phyloP scores from a whole-genome alignment of 2,888 invertebrate genomes.

The Drosophila incognita region DNA sequence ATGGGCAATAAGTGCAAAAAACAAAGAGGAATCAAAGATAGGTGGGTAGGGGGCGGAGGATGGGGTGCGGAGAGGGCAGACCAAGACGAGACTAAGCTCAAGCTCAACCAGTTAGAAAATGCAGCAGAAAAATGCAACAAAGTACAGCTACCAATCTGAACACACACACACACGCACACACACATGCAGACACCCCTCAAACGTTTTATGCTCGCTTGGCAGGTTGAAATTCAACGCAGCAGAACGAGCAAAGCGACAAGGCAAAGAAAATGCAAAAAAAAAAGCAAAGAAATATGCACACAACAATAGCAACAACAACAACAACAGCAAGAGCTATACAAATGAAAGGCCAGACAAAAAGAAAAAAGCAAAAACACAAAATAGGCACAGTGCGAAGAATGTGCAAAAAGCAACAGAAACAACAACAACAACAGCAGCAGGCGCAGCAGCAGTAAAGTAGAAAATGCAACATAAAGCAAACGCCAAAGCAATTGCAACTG shows the following conservation, averaged over 20 bases:
- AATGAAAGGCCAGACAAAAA: constrained; percentile 57
- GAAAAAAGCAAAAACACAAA: constrained; percentile 60
- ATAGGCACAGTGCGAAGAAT: constrained; percentile 71
- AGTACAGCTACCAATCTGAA: constrained; percentile 77
- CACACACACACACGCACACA: constrained; percentile 15
- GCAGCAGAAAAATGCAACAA: constrained; percentile 77
- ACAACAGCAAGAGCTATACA: constrained; percentile 19
- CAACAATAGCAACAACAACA: constrained; percentile 19
- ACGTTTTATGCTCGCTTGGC: constrained; percentile 63
- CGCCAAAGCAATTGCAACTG: constrained; percentile 57
- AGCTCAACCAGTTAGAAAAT: constrained; percentile 75
- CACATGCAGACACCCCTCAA: constrained; percentile 5
- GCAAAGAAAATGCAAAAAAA: constrained; percentile 66
- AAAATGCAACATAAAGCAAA: constrained; percentile 69
- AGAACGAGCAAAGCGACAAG: constrained; percentile 73
- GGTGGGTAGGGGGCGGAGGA: background rate
- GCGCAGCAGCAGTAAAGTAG: constrained; percentile 36
- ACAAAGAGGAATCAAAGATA: constrained; percentile 30
- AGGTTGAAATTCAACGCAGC: constrained; percentile 81
- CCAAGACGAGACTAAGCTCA: constrained; percentile 64
- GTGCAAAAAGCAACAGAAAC: constrained; percentile 35
- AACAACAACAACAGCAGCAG: constrained; percentile 6
- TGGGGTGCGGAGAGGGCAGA: constrained; percentile 12
- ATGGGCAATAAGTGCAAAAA: constrained; percentile 51
- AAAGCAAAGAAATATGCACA: constrained; percentile 58